Base-by-base conservation (phyloP, 2,888 invertebrate species). In the Diarsia brunnea region DNA sequence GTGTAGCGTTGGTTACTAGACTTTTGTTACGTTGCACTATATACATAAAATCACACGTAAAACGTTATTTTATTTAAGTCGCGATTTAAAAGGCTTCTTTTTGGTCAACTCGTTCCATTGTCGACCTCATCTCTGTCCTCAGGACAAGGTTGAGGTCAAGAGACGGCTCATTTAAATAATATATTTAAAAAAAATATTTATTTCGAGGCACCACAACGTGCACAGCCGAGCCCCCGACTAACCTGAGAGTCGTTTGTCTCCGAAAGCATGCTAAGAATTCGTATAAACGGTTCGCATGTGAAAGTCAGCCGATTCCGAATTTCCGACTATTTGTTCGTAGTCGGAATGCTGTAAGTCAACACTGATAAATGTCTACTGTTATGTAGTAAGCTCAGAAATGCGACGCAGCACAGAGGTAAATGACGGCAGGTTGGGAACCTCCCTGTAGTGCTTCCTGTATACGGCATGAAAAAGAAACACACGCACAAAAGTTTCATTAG, bases 361-460 rank as follows among this genome's bases (percentile, higher is more conserved):
- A n/a, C 38, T n/a, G 31, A 60, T 31, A 38, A 53, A 58, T 27
- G 12, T n/a, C n/a, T 43, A 14, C n/a, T 63, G 4, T n/a, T n/a
- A n/a, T n/a, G n/a, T n/a, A 31, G 14, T 16, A n/a, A 21, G 43
- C 2, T 10, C 14, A 47, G 63, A 63, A 68, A 79, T 68, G 73
- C 38, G 38, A n/a, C 12, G 16, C 51, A 38, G 45, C 16, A 24
- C 14, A 4, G 45, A 38, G 19, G 21, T 60, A 49, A n/a, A n/a
- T 47, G 53, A 10, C 65, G 31, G 24, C 8, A 24, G 51, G 58
- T 16, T 43, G 19, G 49, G 38, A 16, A n/a, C 65, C 55, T 21
- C 49, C 7, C 19, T 27, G 53, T 38, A 21, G 27, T 72, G 10
- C 21, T 61, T 14, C 45, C 51, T 5, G 27, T 47, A 24, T 49